These are phyloP conservation scores for Eulemur rufifrons DNA, from an alignment of 2,113 vertebrate species.

Conservation along the genomic window DNA sequence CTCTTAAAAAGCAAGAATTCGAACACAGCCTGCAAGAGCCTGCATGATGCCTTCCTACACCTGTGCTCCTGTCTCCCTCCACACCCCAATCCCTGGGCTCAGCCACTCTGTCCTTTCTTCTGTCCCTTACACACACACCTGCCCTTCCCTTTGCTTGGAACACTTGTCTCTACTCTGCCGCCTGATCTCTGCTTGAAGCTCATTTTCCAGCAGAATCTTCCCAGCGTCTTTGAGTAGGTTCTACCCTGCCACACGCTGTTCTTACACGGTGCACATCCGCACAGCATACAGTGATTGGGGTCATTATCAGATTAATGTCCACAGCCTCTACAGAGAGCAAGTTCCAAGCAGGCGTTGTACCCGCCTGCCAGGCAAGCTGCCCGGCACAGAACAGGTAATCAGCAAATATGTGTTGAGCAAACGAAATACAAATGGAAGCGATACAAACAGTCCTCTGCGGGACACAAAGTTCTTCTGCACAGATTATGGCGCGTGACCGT, in stretches of 20 bases:
- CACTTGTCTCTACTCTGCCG: neutral
- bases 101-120: neutral
- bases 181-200: neutral
- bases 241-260: neutral
- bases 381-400: neutral
- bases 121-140: neutral
- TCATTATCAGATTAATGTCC: neutral
- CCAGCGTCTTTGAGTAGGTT: neutral
- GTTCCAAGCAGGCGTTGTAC: neutral
- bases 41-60: neutral
- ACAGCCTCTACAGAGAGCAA: neutral
- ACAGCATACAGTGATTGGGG: too few relatives aligned
- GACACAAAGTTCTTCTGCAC: neutral
- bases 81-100: accelerated
- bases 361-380: neutral
- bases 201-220: neutral
- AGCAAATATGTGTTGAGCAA: neutral
- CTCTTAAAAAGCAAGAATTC: neutral
- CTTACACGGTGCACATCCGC: accelerated
- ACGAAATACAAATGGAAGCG: neutral
- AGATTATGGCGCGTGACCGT: neutral
- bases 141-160: too few relatives aligned
- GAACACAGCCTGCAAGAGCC: neutral
- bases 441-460: neutral
- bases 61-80: neutral